Evolutionary conservation across 2,113 vertebrate species (phyloP), one percentile per base, ranked within the genome.

Genomic region (Phyllostomus hastatus): DNA sequence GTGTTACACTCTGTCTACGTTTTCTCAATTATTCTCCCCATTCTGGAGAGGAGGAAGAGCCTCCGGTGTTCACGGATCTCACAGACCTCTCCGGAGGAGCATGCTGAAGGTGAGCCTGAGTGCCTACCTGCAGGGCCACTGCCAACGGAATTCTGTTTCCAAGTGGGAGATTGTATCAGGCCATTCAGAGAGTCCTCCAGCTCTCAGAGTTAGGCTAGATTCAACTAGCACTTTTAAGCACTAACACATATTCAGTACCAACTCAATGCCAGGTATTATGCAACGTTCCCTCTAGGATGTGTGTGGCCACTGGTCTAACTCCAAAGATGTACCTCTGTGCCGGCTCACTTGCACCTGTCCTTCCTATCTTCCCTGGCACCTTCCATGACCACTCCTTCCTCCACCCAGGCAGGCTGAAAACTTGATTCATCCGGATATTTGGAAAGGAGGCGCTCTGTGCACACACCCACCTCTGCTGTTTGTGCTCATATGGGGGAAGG

Each of bases 401-500:
- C 46, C 43, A n/a, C 16, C 31, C 28, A 38, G 10, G 24, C 43
- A 79, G 46, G 67, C 83, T 46, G 67, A 52, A 19, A 35, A 69
- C 64, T 38, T n/a, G 10, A 4, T 31, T 85, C 90, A 91, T 8
- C 69, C 48, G 80, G 96, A 69, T 94, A 85, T 95, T 96, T 94
- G 75, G 57, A 2, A 97, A 96, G 96, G 96, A 96, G 93, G 50
- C 10, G 69, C 64, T 86, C 28, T 50, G 24, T 33, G 31, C 20
- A 95, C 67, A 88, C 38, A 46, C 14, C 26, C 50, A 41, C 57
- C 22, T 64, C 66, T 76, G 20, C 88, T 54, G 14, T 93, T 92
- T 90, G 66, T 14, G 2, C 35, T 94, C 64, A 2, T 0, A 24
- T 31, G 16, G 66, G 57, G 66, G 35, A 59, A 83, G 38, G 67